Conservation (phyloP, 2,113 vertebrate species). For the Apeltes quadracus region DNA sequence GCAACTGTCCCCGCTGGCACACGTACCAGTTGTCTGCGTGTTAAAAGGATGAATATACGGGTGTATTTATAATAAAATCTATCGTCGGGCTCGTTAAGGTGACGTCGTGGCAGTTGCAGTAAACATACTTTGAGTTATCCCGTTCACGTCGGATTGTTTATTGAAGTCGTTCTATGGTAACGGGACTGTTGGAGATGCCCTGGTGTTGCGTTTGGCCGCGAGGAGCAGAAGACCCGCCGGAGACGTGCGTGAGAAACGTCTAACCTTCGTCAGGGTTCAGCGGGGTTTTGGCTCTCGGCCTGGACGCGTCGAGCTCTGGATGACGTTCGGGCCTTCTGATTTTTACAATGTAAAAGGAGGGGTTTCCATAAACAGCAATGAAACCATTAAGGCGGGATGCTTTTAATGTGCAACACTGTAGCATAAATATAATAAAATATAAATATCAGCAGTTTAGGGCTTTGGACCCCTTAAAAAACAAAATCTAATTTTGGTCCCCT, state of each 20-base stretch:
- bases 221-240: constrained; percentile 20
- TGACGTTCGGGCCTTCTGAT: constrained; percentile 36
- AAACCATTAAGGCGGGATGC: neutral
- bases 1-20: neutral
- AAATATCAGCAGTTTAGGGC: too few species aligned
- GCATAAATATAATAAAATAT: neutral
- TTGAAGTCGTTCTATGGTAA: neutral
- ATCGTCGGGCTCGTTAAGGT: constrained; percentile 16
- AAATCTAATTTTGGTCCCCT: neutral
- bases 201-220: too few species aligned
- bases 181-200: constrained; percentile 23
- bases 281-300: constrained; percentile 71
- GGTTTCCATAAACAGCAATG: constrained; percentile 30
- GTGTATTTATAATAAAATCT: constrained; percentile 44
- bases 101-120: neutral
- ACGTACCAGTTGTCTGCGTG: constrained; percentile 31
- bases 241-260: constrained; percentile 75
- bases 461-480: neutral
- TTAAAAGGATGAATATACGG: constrained; percentile 36
- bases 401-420: neutral
- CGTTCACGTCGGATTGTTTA: neutral
- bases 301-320: constrained; percentile 42
- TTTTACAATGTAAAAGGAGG: constrained; percentile 21
- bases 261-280: constrained; percentile 73
- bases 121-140: constrained; percentile 15